Evolutionary conservation across 2,888 invertebrate species (phyloP).

Genomic region (Eupithecia subumbrata): DNA sequence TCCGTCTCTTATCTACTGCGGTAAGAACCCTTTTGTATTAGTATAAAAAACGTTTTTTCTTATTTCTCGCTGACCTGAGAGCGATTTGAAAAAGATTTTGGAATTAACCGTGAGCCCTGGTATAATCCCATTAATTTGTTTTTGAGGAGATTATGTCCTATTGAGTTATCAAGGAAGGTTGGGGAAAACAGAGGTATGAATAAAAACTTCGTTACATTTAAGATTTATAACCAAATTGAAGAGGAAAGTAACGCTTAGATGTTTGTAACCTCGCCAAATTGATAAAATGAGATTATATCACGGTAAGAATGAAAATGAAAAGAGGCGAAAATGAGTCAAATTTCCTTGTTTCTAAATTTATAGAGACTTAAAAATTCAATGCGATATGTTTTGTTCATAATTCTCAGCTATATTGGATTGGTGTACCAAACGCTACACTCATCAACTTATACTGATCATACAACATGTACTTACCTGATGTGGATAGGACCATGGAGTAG

Average conservation of each 20-base stretch:
- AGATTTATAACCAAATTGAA: conserved; percentile 3
- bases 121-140: conserved; percentile 53
- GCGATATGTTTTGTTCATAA: background rate
- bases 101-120: conserved; percentile 43
- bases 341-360: background rate
- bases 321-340: background rate
- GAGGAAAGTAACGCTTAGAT: conserved; percentile 10
- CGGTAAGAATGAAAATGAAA: background rate
- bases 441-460: too few species aligned
- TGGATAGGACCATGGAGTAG: too few species aligned
- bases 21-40: conserved; percentile 66
- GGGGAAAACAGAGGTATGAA: conserved; percentile 27
- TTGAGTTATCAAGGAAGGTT: conserved; percentile 50
- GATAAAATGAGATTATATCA: background rate
- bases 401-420: background rate
- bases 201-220: conserved; percentile 22
- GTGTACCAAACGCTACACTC: too few species aligned
- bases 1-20: conserved; percentile 22
- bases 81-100: conserved; percentile 58
- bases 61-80: conserved; percentile 59
- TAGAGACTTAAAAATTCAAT: background rate
- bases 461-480: background rate
- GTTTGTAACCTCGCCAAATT: conserved; percentile 3
- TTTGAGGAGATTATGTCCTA: conserved; percentile 54
- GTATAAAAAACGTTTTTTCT: conserved; percentile 60